Base-by-base conservation (phyloP, 2,797 vertebrate genomes). In the Hylomyscus alleni region DNA sequence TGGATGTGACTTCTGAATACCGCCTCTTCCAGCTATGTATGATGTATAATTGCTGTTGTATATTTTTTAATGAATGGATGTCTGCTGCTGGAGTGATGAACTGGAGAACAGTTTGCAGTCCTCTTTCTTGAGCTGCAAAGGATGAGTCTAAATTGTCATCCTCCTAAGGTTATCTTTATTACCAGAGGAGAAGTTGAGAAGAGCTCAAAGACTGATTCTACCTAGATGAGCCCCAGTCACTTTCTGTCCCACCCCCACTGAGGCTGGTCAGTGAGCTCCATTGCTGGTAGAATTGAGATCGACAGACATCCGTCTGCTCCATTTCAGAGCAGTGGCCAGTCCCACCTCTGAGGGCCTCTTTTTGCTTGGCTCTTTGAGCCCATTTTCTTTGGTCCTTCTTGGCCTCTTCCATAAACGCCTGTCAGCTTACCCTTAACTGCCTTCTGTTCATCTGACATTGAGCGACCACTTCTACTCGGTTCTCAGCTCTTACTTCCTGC, bases 11-110 rank as follows among this genome's bases (percentile, higher is more conserved):
- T 93, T 95, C 65, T 20, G 1, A 78, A 7, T 78, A 24, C 22
- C 84, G 0, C 52, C 34, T 96, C 2, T 76, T 91, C 47, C 31
- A 75, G 75, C 19, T 89, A 77, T 76, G 37, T 85, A 17, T 89
- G 58, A 56, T 89, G 31, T 93, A 29, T 76, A 26, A 37, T 86
- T 67, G n/a, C 80, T 56, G 40, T 54, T 58, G 2, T 56, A 19
- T 73, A 52, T 2, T 37, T 37, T 69, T 73, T 56, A 73, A 44
- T 60, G 72, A 77, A 44, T 14, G 56, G 22, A 50, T 88, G 10
- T 93, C 29, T 95, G 69, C 54, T 92, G 0, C 40, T 95, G 31
- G 47, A 73, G 15, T 90, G 90, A 44, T 69, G n/a, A 94, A 87
- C 60, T 75, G 81, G 80, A 90, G 93, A 67, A 78, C 9, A 82